phyloP scores from a whole-genome alignment of 2,113 vertebrate genomes.

The Cinclus cinclus region DNA sequence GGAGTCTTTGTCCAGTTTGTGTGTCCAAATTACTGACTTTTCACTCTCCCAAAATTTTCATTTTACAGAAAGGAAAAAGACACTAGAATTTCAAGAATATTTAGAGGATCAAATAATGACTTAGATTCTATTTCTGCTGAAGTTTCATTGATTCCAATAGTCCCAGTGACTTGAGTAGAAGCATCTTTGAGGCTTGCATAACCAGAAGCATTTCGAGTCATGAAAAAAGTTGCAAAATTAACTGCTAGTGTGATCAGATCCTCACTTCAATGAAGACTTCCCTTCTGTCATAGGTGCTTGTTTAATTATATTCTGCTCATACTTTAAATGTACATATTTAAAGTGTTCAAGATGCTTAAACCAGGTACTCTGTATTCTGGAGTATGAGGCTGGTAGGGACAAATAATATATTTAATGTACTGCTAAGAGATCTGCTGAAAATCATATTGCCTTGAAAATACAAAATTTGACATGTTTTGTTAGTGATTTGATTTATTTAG shows the following conservation, averaged over 20 bases:
- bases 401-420: background rate
- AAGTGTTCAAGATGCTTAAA: slow-evolving; percentile 1
- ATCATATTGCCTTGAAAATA: background rate
- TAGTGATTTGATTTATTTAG: background rate
- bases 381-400: background rate
- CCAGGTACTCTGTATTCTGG: background rate
- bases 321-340: slow-evolving; percentile 24
- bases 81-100: slow-evolving; percentile 8
- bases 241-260: slow-evolving; percentile 29
- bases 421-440: background rate
- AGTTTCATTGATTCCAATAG: background rate
- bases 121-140: slow-evolving; percentile 30
- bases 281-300: slow-evolving; percentile 38
- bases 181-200: background rate
- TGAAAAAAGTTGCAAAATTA: slow-evolving; percentile 45
- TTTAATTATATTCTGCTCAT: slow-evolving; percentile 17
- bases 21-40: background rate
- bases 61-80: background rate
- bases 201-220: slow-evolving; percentile 33
- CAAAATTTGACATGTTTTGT: background rate
- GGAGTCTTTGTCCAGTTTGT: background rate
- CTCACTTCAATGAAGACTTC: slow-evolving; percentile 40
- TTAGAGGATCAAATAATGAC: background rate
- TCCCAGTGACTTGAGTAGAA: slow-evolving; percentile 13
- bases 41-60: background rate